phyloP scores from a whole-genome alignment of 2,113 vertebrate genomes.

The Lasiurus borealis region DNA sequence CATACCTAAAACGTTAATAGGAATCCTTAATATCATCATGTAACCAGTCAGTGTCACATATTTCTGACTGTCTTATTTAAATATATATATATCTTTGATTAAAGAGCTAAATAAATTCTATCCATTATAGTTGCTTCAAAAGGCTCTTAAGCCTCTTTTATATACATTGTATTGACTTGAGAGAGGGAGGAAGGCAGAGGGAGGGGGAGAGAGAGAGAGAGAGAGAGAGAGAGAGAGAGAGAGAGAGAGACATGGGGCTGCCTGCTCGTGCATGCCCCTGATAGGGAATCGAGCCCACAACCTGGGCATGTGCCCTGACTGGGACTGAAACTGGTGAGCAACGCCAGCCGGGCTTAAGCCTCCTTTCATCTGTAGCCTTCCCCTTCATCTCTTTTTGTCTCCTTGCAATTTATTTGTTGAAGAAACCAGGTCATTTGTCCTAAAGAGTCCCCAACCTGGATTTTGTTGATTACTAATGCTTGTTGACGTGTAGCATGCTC shows the following conservation, averaged over 20 bases:
- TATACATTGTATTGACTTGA: no score
- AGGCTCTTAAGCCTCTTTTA: neutral
- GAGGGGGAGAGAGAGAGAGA: no score
- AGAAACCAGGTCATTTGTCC: neutral
- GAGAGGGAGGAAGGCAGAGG: no score
- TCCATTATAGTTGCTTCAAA: neutral
- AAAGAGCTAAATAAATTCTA: neutral
- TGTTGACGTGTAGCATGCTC: neutral
- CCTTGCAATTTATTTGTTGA: neutral
- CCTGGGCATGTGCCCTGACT: no score
- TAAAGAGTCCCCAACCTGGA: neutral
- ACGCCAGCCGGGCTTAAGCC: neutral
- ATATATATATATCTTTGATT: neutral
- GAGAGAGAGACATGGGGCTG: no score
- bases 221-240: no score
- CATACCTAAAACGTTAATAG: neutral
- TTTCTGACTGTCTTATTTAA: neutral
- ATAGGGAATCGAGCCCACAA: no score
- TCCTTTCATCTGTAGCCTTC: neutral
- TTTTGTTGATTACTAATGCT: neutral
- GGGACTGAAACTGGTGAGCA: no score
- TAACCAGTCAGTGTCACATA: neutral
- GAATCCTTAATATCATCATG: neutral
- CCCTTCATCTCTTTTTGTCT: neutral
- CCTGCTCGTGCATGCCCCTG: no score